Evolutionary conservation across 2,888 invertebrate genomes (phyloP).

Genomic region (Heteromurus nitidus): DNA sequence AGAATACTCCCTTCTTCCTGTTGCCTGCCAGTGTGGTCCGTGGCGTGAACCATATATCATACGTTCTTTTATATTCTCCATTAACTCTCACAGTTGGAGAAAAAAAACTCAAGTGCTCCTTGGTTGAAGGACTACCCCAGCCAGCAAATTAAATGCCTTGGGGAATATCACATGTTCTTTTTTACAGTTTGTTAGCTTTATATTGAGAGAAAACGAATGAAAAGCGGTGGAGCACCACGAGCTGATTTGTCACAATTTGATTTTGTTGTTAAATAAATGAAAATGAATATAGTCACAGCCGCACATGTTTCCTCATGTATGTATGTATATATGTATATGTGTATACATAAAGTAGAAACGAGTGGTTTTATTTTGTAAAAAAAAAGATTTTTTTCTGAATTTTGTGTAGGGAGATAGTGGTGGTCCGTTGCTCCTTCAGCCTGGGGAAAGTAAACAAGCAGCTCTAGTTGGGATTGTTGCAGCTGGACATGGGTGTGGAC

Average conservation of each 20-base stretch:
- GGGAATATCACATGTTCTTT: constrained; percentile 3
- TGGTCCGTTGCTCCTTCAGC: not conserved
- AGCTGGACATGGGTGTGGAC: not conserved
- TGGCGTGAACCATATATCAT: constrained; percentile 22
- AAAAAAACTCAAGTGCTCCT: constrained; percentile 6
- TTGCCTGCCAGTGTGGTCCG: not conserved
- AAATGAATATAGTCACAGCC: not conserved
- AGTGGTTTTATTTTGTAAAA: too few species aligned
- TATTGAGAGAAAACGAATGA: not conserved
- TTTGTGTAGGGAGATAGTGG: not conserved
- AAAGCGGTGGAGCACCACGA: not conserved
- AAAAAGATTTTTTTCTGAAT: too few species aligned
- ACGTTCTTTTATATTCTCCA: constrained; percentile 4
- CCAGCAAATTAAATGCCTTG: constrained; percentile 32
- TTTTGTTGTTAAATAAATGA: constrained; percentile 6
- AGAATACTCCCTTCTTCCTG: not conserved
- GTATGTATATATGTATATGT: not conserved
- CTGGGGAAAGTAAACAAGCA: not conserved
- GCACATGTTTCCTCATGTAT: not conserved
- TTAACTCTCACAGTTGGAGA: constrained; percentile 38
- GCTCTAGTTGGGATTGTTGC: not conserved
- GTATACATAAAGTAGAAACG: too few species aligned
- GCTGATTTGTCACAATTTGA: constrained; percentile 28
- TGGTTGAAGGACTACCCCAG: constrained; percentile 1
- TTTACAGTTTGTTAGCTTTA: constrained; percentile 21